Conservation (phyloP, 2,113 vertebrate species). For the Alaudala cheleensis region DNA sequence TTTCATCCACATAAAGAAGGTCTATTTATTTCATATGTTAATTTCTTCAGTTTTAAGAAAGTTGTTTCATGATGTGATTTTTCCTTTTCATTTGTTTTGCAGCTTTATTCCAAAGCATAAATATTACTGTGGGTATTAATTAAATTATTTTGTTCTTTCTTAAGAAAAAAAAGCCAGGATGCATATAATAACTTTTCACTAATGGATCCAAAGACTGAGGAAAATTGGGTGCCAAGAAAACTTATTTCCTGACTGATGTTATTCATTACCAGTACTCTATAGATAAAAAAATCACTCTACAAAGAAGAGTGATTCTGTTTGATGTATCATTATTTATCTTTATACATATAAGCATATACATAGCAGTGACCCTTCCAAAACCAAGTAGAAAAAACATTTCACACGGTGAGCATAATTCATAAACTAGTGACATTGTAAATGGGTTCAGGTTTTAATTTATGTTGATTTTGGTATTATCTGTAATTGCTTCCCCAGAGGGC, state of each 20-base stretch:
- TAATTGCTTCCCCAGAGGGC: constrained; percentile 44
- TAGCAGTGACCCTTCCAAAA: constrained; percentile 13
- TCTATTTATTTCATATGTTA: not conserved
- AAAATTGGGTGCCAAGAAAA: constrained; percentile 25
- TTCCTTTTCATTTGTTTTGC: not conserved
- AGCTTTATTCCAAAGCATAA: not conserved
- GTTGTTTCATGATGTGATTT: not conserved
- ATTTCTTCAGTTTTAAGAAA: not conserved
- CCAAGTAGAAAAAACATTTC: not conserved
- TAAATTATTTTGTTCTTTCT: not conserved
- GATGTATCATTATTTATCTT: not conserved
- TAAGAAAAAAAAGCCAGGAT: not conserved
- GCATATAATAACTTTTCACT: not conserved
- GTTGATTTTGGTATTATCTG: constrained; percentile 41
- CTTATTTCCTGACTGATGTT: not conserved
- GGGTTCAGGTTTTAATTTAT: constrained; percentile 43
- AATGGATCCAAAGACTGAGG: not conserved
- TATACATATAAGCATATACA: not conserved
- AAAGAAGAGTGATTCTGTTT: not conserved
- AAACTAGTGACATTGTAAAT: not conserved
- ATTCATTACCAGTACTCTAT: not conserved
- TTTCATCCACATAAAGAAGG: not conserved
- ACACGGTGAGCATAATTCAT: not conserved
- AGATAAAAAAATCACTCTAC: not conserved
- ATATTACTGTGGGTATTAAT: not conserved